These are phyloP conservation scores for Eulimnadia texana DNA, from an alignment of 1,140 invertebrate species.

Conservation along the genomic window DNA sequence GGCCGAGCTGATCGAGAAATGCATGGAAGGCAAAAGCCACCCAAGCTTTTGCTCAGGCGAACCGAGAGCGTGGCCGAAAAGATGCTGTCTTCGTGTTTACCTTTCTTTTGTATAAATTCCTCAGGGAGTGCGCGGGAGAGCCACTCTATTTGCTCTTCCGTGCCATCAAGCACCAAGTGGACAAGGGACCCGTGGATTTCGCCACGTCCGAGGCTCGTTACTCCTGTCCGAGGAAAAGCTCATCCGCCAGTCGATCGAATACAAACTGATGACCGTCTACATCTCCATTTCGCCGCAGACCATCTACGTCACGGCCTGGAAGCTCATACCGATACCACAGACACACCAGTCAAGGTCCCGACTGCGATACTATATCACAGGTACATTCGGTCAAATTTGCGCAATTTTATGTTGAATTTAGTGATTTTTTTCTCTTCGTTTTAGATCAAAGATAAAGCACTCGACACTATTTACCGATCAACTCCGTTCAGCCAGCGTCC, in stretches of 20 bases:
- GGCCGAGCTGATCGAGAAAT: conserved; percentile 93
- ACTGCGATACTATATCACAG: conserved; percentile 98
- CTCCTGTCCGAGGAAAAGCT: conserved; percentile 97
- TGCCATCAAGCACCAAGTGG: conserved; percentile 97
- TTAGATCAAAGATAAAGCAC: conserved; percentile 75
- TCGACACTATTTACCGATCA: conserved; percentile 93
- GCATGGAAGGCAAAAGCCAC: conserved; percentile 97
- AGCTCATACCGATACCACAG: conserved; percentile 68
- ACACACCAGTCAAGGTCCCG: conserved; percentile 80
- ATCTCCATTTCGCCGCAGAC: conserved; percentile 88
- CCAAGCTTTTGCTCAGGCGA: conserved; percentile 83
- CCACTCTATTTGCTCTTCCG: conserved; percentile 93
- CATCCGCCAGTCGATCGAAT: conserved; percentile 94
- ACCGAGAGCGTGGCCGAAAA: conserved; percentile 99
- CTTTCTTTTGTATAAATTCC: conserved; percentile 92
- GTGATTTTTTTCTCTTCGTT: too few species aligned
- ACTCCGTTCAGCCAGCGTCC: conserved; percentile 91
- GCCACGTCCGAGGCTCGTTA: conserved; percentile 95
- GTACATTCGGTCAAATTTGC: too few species aligned
- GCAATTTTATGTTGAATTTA: too few species aligned
- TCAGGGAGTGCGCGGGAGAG: conserved; percentile 90
- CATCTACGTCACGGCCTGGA: conserved; percentile 71
- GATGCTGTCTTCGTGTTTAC: conserved; percentile 98
- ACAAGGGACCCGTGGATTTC: conserved; percentile 96
- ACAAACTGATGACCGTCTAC: conserved; percentile 84